These are phyloP conservation scores for Chaenodraco wilsoni DNA, from an alignment of 2,797 vertebrate genomes.

Conservation along the genomic window DNA sequence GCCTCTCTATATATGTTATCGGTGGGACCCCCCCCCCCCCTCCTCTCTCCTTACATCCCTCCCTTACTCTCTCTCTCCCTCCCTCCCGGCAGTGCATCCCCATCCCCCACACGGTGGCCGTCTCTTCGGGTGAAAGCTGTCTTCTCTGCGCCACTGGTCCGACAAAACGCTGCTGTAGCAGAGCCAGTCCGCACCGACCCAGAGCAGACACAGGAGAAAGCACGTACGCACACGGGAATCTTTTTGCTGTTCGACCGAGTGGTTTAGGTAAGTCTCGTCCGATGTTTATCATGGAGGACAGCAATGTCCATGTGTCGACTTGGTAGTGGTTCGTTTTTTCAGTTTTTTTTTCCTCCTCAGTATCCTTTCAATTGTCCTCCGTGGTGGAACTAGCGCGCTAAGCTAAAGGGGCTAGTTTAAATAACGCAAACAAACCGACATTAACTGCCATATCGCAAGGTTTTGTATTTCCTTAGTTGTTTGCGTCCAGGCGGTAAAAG, in stretches of 20 bases:
- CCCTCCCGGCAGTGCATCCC: slow-evolving; percentile 78
- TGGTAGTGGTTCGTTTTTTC: slow-evolving; percentile 36
- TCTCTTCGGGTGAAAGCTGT: slow-evolving; percentile 77
- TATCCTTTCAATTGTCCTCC: slow-evolving; percentile 79
- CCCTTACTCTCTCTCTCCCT: slow-evolving; percentile 53
- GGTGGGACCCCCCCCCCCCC: slow-evolving; percentile 48
- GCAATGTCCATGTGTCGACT: slow-evolving; percentile 59
- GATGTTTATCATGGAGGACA: slow-evolving; percentile 34
- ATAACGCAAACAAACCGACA: slow-evolving; percentile 37
- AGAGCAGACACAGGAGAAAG: slow-evolving; percentile 44
- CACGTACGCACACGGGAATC: slow-evolving; percentile 41
- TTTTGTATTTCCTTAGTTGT: background rate
- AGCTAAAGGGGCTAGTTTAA: slow-evolving; percentile 65
- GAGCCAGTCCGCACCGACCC: slow-evolving; percentile 66
- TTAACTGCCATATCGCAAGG: background rate
- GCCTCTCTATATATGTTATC: slow-evolving; percentile 29
- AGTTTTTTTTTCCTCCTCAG: slow-evolving; percentile 31
- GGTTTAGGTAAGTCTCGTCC: slow-evolving; percentile 69
- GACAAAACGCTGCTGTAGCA: slow-evolving; percentile 66
- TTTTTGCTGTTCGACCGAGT: slow-evolving; percentile 46
- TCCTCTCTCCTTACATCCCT: slow-evolving; percentile 53
- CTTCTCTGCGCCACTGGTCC: slow-evolving; percentile 75
- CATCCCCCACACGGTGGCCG: slow-evolving; percentile 81
- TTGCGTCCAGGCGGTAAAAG: background rate
- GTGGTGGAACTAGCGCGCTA: slow-evolving; percentile 68